A percentile compares a stretch with the other conserved stretches of the same genome.
These are phyloP conservation scores for Octodon degus DNA, from an alignment of 2,113 vertebrate genomes.

Conservation along the genomic window DNA sequence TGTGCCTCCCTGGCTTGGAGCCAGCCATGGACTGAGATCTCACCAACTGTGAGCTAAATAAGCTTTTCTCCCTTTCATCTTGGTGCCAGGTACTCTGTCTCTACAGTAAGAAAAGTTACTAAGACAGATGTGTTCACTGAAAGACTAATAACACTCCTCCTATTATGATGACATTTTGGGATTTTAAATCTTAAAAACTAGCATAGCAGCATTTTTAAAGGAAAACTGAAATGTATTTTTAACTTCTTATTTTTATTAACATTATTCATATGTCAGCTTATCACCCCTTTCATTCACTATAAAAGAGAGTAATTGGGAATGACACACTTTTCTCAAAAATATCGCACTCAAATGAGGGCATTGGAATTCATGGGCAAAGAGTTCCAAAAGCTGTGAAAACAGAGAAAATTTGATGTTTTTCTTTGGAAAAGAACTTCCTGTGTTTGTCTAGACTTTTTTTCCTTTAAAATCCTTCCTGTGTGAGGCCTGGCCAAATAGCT, in stretches of 20 bases:
- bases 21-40: neutral
- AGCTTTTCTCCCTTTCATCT: neutral
- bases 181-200: constrained; percentile 9
- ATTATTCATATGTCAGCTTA: neutral
- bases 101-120: neutral
- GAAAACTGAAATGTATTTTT: constrained; percentile 35
- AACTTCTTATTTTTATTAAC: constrained; percentile 28
- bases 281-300: neutral
- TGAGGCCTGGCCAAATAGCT: neutral
- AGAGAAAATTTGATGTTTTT: constrained; percentile 7
- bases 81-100: neutral
- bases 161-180: neutral
- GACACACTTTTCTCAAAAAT: neutral
- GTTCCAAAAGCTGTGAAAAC: constrained; percentile 1
- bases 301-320: neutral
- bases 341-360: neutral
- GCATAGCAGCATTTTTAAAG: neutral
- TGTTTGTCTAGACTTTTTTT: neutral
- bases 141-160: neutral
- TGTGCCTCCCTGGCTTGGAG: neutral
- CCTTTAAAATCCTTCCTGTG: neutral
- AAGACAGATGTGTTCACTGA: neutral
- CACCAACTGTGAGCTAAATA: neutral
- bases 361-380: neutral
- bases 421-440: neutral